A percentile compares a stretch with the other conserved stretches of the same genome.
Conservation (phyloP, 2,888 invertebrate species). For the Magallana nippona region DNA sequence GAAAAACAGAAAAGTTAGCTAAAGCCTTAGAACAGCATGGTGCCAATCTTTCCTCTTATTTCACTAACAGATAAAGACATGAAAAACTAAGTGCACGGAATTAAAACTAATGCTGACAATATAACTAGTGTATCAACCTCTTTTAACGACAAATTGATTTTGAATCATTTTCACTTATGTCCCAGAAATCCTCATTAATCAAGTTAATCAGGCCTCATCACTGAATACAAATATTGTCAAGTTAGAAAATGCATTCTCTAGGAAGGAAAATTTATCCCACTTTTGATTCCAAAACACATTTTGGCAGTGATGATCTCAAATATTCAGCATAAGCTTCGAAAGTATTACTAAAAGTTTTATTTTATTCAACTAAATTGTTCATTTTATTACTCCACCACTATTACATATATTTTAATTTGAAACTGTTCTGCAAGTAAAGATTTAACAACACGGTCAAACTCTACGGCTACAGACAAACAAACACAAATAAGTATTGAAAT, state of each 20-base stretch:
- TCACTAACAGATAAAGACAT: not conserved
- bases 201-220: not conserved
- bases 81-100: not conserved
- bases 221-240: not conserved
- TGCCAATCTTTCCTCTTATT: not conserved
- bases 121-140: not conserved
- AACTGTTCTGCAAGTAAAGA: no score
- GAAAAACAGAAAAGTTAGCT: slow-evolving; percentile 1
- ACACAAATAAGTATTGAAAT: no score
- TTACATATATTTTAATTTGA: no score
- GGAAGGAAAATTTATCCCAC: no score
- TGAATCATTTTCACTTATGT: not conserved
- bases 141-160: not conserved
- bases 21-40: slow-evolving; percentile 23
- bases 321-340: slow-evolving; percentile 13
- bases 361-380: slow-evolving; percentile 9
- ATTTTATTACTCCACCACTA: slow-evolving; percentile 38
- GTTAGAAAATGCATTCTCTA: slow-evolving; percentile 27
- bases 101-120: slow-evolving; percentile 24
- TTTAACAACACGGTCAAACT: no score
- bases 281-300: not conserved
- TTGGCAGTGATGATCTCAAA: not conserved
- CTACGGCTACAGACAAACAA: no score
- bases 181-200: not conserved
- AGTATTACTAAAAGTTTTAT: slow-evolving; percentile 38